A percentile compares a stretch with the other conserved stretches of the same genome.
These are phyloP conservation scores for Monodelphis domestica DNA, from an alignment of 2,797 vertebrate species.

Conservation along the genomic window DNA sequence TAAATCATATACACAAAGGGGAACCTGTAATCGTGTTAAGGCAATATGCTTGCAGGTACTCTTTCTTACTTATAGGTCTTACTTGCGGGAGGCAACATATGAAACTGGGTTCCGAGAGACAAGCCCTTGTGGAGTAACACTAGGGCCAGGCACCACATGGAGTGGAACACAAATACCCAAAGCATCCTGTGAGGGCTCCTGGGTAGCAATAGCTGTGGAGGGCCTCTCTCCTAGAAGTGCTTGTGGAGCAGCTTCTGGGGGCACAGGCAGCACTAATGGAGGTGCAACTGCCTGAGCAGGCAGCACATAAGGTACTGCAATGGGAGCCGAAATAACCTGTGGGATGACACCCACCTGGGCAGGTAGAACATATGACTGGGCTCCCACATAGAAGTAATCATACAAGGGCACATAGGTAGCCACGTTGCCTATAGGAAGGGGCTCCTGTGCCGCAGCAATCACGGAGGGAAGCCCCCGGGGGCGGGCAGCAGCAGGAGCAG, in stretches of 20 bases:
- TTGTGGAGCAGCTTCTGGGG: no score
- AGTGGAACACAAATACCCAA: background rate
- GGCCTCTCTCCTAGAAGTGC: rapidly evolving
- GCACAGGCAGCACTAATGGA: background rate
- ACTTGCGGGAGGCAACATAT: no score
- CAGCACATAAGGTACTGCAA: background rate
- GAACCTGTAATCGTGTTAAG: no score
- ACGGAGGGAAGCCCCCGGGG: background rate
- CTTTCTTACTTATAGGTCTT: no score
- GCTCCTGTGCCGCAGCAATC: background rate
- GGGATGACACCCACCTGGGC: background rate
- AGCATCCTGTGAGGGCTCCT: no score
- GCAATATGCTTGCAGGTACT: no score
- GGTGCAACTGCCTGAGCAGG: background rate
- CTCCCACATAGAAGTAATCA: background rate
- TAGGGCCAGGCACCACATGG: no score
- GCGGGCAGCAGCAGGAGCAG: background rate
- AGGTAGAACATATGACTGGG: background rate
- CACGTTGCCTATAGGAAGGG: background rate
- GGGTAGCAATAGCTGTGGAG: background rate
- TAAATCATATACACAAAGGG: background rate
- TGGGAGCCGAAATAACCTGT: background rate
- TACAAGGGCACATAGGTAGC: rapidly evolving
- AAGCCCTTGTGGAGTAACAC: no score
- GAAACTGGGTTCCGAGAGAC: no score